Conservation (phyloP, 2,888 invertebrate species). For the Subacronicta megacephala region DNA sequence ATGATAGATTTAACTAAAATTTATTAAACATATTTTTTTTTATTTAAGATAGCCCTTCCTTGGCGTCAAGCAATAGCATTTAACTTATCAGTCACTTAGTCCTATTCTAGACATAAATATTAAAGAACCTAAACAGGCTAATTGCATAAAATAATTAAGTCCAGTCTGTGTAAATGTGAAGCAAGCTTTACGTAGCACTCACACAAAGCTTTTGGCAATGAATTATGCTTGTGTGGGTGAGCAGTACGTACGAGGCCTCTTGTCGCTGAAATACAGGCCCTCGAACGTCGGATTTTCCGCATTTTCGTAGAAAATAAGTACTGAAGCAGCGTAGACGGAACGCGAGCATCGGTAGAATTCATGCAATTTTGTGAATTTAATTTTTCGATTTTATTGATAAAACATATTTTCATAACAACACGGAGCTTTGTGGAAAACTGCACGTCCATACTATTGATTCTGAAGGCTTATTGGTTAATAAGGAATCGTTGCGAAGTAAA, state of each 20-base stretch:
- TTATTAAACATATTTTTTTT: no score
- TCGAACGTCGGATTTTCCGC: constrained; percentile 59
- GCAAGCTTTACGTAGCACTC: constrained; percentile 18
- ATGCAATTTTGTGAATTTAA: constrained; percentile 40
- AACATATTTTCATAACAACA: constrained; percentile 17
- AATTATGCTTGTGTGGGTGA: constrained; percentile 14
- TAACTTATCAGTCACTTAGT: neutral
- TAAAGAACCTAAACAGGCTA: constrained; percentile 11
- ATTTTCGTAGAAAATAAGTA: constrained; percentile 63
- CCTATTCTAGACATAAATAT: neutral
- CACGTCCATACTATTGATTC: no score
- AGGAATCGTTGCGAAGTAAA: neutral
- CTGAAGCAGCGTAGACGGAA: constrained; percentile 41
- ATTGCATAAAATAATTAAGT: constrained; percentile 29
- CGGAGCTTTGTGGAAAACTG: neutral
- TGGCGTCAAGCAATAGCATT: neutral
- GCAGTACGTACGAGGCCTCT: constrained; percentile 21
- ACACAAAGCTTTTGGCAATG: constrained; percentile 16
- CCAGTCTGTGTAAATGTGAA: neutral
- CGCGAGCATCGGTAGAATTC: constrained; percentile 45
- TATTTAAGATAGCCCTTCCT: no score
- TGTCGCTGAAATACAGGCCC: constrained; percentile 61
- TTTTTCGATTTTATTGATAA: constrained; percentile 14
- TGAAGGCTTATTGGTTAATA: no score
- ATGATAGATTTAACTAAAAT: no score